Base-by-base conservation (phyloP, 64 coral and sea anemone genomes). In the Dendronephthya gigantea region DNA sequence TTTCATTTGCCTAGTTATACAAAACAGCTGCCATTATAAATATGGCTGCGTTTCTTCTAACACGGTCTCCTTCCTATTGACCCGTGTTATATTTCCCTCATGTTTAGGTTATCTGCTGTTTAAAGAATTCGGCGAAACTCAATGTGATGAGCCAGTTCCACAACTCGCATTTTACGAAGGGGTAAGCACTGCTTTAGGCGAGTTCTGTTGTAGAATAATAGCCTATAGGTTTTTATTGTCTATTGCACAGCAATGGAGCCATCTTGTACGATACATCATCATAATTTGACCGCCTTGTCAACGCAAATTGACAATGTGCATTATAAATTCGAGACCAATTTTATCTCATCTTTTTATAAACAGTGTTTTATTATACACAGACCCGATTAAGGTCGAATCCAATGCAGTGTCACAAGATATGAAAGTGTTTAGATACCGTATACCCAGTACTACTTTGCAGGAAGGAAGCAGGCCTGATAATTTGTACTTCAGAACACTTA, bases 111-210 rank as follows among this genome's bases (percentile, higher is more conserved):
- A 93, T 87, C 90, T 98, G 40, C 90, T 93, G 56, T 98, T 98
- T 81, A 98, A 98, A 79, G 95, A 98, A 16, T 98, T 98, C 84
- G 93, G 95, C 69, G 89, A 98, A 88, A 90, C 87, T 14, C 92
- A 93, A 50, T 98, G 95, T 56, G 95, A 98, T 50, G 95, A 98
- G 49, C 95, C 92, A 30, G 95, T 98, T 29, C 95, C 95, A 51
- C 95, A 98, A 85, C 90, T 98, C 13, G 92, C 92, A 31, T 98
- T 98, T 83, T 98, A 98, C 35, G 95, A 98, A 90, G 92, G 88
- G 35, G 95, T 98, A 87, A 98, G 95, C 90, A 37, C 48, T 0
- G 48, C 45, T 82, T 88, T 83, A 39, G 65, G 51, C 34, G 83
- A 48, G 79, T 58, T 88, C 65, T 82, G 43, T 19, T 65, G 82